phyloP scores from a whole-genome alignment of 2,888 invertebrate species.

The Nephrotoma guestfalica region DNA sequence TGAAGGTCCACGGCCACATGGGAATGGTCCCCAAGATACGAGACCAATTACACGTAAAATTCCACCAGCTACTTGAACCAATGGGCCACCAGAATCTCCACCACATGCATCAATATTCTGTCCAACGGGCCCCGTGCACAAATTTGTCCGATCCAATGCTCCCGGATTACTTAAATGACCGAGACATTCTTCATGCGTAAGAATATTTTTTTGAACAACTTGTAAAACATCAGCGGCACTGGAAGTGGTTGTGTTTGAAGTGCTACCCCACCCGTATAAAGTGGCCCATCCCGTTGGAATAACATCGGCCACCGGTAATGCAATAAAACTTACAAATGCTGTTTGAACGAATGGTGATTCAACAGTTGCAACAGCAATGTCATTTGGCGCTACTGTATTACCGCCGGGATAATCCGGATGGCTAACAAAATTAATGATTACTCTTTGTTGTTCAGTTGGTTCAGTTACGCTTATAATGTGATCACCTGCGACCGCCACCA shows the following conservation, averaged over 20 bases:
- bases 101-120: neutral
- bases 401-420: neutral
- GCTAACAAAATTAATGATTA: neutral
- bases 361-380: neutral
- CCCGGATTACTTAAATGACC: neutral
- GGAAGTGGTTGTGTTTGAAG: neutral
- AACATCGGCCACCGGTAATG: neutral
- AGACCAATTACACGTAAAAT: neutral
- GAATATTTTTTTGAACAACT: neutral
- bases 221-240: neutral
- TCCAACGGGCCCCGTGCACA: neutral
- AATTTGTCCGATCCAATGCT: neutral
- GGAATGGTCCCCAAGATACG: neutral
- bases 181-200: neutral
- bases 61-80: neutral
- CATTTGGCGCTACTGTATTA: neutral
- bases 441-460: neutral
- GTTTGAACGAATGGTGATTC: neutral
- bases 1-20: neutral
- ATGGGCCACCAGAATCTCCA: neutral
- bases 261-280: neutral
- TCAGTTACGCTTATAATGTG: neutral
- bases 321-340: neutral
- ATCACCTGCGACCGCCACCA: neutral
- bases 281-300: neutral